phyloP scores from a whole-genome alignment of 2,888 invertebrate species.

The Dioctria rufipes region DNA sequence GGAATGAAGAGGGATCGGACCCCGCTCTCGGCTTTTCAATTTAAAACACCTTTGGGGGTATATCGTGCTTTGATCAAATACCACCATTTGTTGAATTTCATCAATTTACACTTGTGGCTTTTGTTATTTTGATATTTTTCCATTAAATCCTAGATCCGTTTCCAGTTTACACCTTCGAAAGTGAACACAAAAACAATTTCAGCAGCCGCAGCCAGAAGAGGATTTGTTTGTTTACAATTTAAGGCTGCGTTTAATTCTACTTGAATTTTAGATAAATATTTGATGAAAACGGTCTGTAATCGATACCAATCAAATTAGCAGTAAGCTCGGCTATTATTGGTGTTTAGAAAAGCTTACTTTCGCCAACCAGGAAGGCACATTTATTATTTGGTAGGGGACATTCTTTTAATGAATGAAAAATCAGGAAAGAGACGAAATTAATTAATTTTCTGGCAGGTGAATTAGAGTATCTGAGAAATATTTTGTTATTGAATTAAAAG shows the following conservation, averaged over 20 bases:
- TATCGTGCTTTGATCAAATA: conserved; percentile 40
- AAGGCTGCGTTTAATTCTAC: conserved; percentile 29
- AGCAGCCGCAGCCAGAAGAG: conserved; percentile 16
- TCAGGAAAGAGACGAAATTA: not conserved
- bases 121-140: conserved; percentile 42
- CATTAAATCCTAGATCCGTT: conserved; percentile 9
- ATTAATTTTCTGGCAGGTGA: not conserved
- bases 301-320: conserved; percentile 47
- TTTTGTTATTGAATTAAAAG: no score
- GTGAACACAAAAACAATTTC: not conserved
- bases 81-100: conserved; percentile 33
- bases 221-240: conserved; percentile 39
- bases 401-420: not conserved
- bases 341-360: conserved; percentile 19
- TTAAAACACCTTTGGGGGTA: conserved; percentile 6
- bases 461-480: not conserved
- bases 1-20: no score
- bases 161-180: conserved; percentile 37
- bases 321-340: conserved; percentile 36
- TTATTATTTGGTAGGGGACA: not conserved
- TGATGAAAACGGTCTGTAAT: conserved; percentile 15
- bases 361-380: conserved; percentile 2
- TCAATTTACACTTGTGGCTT: conserved; percentile 30
- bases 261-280: conserved; percentile 47
- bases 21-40: not conserved